Evolutionary conservation across 2,797 vertebrate genomes (phyloP).

Genomic region (Anolis apletophallus): DNA sequence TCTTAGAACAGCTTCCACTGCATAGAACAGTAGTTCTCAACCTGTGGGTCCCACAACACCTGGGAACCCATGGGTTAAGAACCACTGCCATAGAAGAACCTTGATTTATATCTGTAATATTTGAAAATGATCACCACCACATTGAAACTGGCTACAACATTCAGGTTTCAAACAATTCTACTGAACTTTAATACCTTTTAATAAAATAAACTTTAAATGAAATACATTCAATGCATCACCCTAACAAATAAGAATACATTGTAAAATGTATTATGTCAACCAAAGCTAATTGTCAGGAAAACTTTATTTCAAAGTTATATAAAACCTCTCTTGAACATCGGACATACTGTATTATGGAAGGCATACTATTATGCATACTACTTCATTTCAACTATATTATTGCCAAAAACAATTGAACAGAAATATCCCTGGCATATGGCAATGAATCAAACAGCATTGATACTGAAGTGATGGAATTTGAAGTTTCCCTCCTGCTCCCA

Average conservation of each 20-base stretch:
- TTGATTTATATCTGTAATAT: background rate
- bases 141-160: slow-evolving; percentile 61
- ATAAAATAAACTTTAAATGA: slow-evolving; percentile 88
- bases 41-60: too few relatives aligned
- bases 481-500: background rate
- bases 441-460: background rate
- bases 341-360: slow-evolving; percentile 27
- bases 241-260: slow-evolving; percentile 72
- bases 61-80: too few relatives aligned
- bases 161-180: slow-evolving; percentile 80
- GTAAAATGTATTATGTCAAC: slow-evolving; percentile 72
- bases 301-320: slow-evolving; percentile 71
- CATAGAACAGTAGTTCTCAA: too few relatives aligned
- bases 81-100: too few relatives aligned
- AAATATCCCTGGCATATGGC: background rate
- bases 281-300: slow-evolving; percentile 68
- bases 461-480: background rate
- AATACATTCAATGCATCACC: slow-evolving; percentile 80
- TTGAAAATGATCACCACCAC: slow-evolving; percentile 11
- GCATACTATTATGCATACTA: slow-evolving; percentile 27
- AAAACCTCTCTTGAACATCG: slow-evolving; percentile 68
- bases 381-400: slow-evolving; percentile 61
- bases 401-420: slow-evolving; percentile 27
- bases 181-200: slow-evolving; percentile 82
- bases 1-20: background rate